A percentile compares a stretch with the other conserved stretches of the same genome.
Evolutionary conservation across 1,140 invertebrate species (phyloP).

Genomic region (Anthonomus grandis): DNA sequence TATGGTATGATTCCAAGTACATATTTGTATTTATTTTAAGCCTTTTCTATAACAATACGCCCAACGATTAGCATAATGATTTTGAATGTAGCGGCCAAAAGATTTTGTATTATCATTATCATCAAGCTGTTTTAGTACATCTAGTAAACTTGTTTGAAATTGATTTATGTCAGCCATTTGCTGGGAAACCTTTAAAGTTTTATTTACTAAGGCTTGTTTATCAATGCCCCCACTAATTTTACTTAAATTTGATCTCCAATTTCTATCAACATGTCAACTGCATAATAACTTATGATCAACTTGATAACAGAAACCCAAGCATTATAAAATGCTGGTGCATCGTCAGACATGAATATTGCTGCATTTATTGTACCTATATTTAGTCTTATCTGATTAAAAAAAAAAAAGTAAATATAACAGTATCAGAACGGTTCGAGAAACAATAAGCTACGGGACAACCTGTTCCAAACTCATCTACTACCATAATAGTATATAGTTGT

Average conservation of each 20-base stretch:
- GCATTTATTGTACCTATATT: constrained; percentile 1
- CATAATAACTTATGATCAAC: neutral
- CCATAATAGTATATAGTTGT: constrained; percentile 19
- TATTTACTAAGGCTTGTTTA: neutral
- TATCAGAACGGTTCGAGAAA: constrained; percentile 19
- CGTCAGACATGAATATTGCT: constrained; percentile 26
- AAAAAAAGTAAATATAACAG: constrained; percentile 17
- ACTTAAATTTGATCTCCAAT: neutral
- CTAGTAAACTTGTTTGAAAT: neutral
- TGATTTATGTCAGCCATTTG: neutral
- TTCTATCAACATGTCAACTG: neutral
- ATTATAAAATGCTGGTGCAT: constrained; percentile 14
- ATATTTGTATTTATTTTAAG: neutral
- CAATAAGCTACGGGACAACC: constrained; percentile 24
- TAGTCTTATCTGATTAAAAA: constrained; percentile 7
- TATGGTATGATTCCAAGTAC: neutral
- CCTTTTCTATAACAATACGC: neutral
- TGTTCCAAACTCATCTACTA: constrained; percentile 27
- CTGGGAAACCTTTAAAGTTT: neutral
- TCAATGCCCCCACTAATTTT: neutral
- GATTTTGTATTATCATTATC: neutral
- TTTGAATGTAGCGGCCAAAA: neutral
- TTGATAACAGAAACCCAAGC: constrained; percentile 8
- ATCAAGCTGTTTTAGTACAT: neutral
- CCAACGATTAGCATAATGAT: neutral